Base-by-base conservation (phyloP, 2,888 invertebrate species). In the Monochamus alternatus region DNA sequence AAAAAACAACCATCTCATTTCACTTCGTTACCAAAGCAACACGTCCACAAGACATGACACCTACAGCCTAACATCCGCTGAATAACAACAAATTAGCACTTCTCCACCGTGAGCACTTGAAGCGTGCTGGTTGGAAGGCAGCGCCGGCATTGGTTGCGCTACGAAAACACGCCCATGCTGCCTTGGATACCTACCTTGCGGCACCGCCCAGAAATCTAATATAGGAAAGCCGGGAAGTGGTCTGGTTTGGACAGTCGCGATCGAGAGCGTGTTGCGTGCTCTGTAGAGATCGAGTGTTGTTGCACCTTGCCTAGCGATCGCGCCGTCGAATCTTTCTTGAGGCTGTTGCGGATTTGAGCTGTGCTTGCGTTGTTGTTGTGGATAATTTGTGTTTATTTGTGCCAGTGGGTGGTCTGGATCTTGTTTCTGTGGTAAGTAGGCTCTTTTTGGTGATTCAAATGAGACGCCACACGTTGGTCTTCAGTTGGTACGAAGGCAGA, bases 31-130 rank as follows among this genome's bases (percentile, higher is more conserved):
- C 51, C 70, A 59, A 64, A 71, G 66, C 66, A 60, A 66, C 71
- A 62, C 43, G 51, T 70, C 66, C 32, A 70, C 52, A 62, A 67
- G 73, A 70, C 43, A 69, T 64, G 51, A 76, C 73, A 73, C 73
- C 76, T 75, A 73, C 74, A 74, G 71, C 63, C 66, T 81, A 72
- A 73, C 80, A 78, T 77, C 72, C 75, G 66, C 66, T 47, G 79
- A 78, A 81, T 82, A 83, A 81, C 82, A 84, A 84, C 85, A 85
- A 85, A 85, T 85, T 85, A 85, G 83, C 86, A 84, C 84, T 82
- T 76, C 59, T 51, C 55, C 69, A 73, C 74, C 72, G 74, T 76
- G 75, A 80, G 75, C 80, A 79, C 80, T 79, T 78, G 70, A 77
- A 76, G 75, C 77, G 73, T 75, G 75, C 76, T 76, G 75, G 76